Base-by-base conservation (phyloP, 2,888 invertebrate species). In the Cataglyphis livida region DNA sequence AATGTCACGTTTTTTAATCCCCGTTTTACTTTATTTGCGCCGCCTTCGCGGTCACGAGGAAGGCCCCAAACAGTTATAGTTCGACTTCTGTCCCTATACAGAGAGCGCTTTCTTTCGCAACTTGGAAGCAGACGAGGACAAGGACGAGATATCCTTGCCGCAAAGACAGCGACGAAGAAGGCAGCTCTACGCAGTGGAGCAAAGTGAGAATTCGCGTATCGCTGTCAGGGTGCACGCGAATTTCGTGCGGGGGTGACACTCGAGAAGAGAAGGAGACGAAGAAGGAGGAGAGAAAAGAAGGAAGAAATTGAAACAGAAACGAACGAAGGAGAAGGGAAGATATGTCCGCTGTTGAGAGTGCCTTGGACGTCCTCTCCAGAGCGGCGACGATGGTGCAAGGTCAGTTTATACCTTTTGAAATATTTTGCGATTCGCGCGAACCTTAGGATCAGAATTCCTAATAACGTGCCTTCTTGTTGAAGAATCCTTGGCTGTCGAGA, bases 371-470 rank as follows among this genome's bases (percentile, higher is more conserved):
- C 90, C 95, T 98, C 89, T 98, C 98, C 89, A 96, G 98, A 92
- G 98, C 98, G 85, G 98, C 98, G 32, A 98, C 98, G 32, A 98
- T 98, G 98, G 97, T 98, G 90, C 98, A 98, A 95, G 97, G 94
- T 94, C 90, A 92, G 94, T 93, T 76, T 70, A 82, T 44, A 48
- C 1, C 48, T 59, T 25, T 65, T 61, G 65, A 25, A 64, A 79
- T 70, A 65, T 35, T 61, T 51, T 15, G 35, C 15, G 18, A 62
- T 3, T 44, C 6, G 54, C 41, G 25, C 35, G 41, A 38, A 28
- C 44, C 57, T 15, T 66, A 38, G 48, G 41, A 21, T 28, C 25
- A 32, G n/a, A 41, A 32, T 41, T 51, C 6, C 6, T 74, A 2
- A 38, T n/a, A 51, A n/a, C 7, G 51, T 51, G 7, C 6, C 51